Conservation (phyloP, 2,888 invertebrate species). For the Heliconius erato region DNA sequence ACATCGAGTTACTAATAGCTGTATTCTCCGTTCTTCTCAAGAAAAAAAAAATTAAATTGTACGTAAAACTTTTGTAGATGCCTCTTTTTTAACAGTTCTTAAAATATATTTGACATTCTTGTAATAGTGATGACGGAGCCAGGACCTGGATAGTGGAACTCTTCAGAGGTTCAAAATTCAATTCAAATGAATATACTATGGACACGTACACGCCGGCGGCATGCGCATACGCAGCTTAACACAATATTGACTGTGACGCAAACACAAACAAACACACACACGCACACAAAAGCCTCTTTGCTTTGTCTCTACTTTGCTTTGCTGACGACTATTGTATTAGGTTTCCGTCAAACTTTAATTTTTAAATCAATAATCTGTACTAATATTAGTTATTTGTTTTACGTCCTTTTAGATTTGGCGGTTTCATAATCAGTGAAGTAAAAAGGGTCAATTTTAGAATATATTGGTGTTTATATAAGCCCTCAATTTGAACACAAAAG, state of each 20-base stretch:
- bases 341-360: constrained; percentile 27
- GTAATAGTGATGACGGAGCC: neutral
- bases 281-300: constrained; percentile 15
- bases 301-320: constrained; percentile 35
- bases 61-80: too few species aligned
- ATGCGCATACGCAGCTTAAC: constrained; percentile 54
- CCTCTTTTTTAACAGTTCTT: too few species aligned
- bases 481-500: too few species aligned
- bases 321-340: constrained; percentile 31
- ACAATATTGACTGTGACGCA: constrained; percentile 73
- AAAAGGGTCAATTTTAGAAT: neutral
- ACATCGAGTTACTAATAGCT: too few species aligned
- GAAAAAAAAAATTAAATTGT: too few species aligned
- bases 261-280: constrained; percentile 54
- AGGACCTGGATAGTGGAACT: neutral
- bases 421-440: neutral
- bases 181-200: constrained; percentile 26
- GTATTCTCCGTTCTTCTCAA: too few species aligned
- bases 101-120: too few species aligned
- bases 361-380: constrained; percentile 22
- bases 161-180: too few species aligned
- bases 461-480: neutral
- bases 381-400: constrained; percentile 28
- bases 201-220: constrained; percentile 44
- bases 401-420: constrained; percentile 10